Evolutionary conservation across 2,113 vertebrate species (phyloP), one percentile per base, ranked within the genome.

Genomic region (Trochalopteron elliotii): DNA sequence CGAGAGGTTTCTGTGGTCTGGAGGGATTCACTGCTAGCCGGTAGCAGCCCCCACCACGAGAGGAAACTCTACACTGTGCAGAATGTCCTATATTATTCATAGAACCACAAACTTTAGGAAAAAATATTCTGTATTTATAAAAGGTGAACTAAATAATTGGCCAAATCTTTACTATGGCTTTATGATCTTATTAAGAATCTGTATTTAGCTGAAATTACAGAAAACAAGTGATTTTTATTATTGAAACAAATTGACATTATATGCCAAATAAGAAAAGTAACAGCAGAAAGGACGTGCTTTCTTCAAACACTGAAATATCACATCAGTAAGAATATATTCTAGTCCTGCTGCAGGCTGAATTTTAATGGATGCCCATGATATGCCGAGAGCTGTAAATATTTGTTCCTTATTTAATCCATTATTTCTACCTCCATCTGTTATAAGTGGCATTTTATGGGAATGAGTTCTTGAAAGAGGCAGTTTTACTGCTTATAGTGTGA

Each of bases 391-490:
- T 61, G 67, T 92, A 95, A 96, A 95, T 90, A 85, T 90, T 92
- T 92, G 49, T 85, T 96, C 24, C 45, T 60, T 90, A 88, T 94
- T 94, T 94, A 83, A 89, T 75, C 23, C 18, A 67, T 86, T 95
- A 92, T 94, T 93, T 87, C 70, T 79, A 83, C 31, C 16, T 53
- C 70, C 61, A 92, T 91, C 74, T 95, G 86, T 80, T 88, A 5
- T 83, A 92, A 90, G 13, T 70, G 47, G 16, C 68, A 83, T 92
- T 93, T 92, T 77, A 83, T 63, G 39, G 53, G 68, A 93, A 74
- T 1, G 11, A 76, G 24, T 72, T 83, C 59, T 75, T 69, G 18
- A 95, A 89, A 77, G n/a, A 79, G 65, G 45, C 45, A 65, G 28
- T 65, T 92, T 90, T 85, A 61, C 31, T 77, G 71, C 57, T 90